A percentile compares a stretch with the other conserved stretches of the same genome.
These are phyloP conservation scores for Rhodeus uyekii DNA, from an alignment of 2,797 vertebrate species.

Conservation along the genomic window DNA sequence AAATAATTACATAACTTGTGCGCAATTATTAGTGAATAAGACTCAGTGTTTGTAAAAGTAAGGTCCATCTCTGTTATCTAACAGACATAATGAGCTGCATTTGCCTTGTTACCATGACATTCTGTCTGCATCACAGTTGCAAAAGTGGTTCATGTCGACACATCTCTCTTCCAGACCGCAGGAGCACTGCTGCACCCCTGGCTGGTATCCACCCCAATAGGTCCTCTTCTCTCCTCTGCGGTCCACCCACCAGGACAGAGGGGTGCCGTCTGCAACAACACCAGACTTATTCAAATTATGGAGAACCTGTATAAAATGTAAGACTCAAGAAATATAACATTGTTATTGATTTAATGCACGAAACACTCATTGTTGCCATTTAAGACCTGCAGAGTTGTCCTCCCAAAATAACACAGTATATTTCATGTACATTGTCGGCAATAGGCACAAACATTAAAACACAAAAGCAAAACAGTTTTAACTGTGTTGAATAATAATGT, in stretches of 20 bases:
- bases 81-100: constrained; percentile 22
- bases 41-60: not conserved
- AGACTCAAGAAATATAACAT: not conserved
- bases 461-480: not conserved
- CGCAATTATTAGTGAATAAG: not conserved
- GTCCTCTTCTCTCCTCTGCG: constrained; percentile 84
- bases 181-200: constrained; percentile 91
- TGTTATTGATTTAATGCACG: not conserved
- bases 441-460: not conserved
- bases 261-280: constrained; percentile 84
- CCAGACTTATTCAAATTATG: not conserved
- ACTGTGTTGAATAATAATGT: not conserved
- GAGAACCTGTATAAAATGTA: not conserved
- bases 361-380: not conserved
- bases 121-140: constrained; percentile 93
- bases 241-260: constrained; percentile 95
- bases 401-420: not conserved
- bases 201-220: constrained; percentile 93
- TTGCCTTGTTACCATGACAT: constrained; percentile 84
- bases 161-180: constrained; percentile 96
- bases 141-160: constrained; percentile 91
- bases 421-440: not conserved
- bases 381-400: not conserved
- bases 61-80: not conserved
- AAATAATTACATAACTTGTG: not conserved